phyloP scores from a whole-genome alignment of 1,140 invertebrate genomes.

The Diorhabda elongata region DNA sequence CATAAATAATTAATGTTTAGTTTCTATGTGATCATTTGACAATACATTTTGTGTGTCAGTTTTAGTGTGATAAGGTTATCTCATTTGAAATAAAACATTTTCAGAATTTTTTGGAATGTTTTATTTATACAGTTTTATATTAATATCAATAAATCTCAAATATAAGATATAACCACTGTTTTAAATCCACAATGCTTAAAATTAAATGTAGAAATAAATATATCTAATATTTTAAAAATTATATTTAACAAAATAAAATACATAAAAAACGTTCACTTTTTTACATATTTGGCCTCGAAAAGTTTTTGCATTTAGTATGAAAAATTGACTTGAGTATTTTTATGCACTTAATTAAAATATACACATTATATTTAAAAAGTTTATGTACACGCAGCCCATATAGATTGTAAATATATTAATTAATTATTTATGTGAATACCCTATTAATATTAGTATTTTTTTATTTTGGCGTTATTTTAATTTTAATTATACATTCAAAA shows the following conservation, averaged over 20 bases:
- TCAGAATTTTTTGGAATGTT: constrained; percentile 19
- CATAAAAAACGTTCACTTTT: constrained; percentile 19
- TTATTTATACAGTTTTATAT: constrained; percentile 12
- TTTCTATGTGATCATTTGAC: too few species aligned
- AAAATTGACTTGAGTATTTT: constrained; percentile 23
- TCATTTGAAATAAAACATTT: constrained; percentile 11
- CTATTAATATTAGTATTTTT: background rate
- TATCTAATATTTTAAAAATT: constrained; percentile 17
- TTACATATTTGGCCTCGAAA: constrained; percentile 22
- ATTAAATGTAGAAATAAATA: constrained; percentile 18
- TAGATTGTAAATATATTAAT: background rate
- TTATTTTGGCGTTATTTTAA: background rate
- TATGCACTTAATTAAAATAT: constrained; percentile 19
- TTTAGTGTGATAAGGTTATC: background rate
- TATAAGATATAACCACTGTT: constrained; percentile 10
- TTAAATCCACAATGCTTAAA: constrained; percentile 6
- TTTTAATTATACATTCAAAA: too few species aligned
- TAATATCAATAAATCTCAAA: constrained; percentile 20
- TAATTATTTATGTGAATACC: background rate
- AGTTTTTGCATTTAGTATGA: constrained; percentile 8
- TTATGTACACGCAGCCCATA: constrained; percentile 17
- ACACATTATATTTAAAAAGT: constrained; percentile 17
- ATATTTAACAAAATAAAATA: constrained; percentile 20
- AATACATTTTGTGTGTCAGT: too few species aligned
- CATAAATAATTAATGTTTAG: too few species aligned